A percentile compares a stretch with the other conserved stretches of the same genome.
These are phyloP conservation scores for Penaeus monodon DNA, from an alignment of 2,888 invertebrate genomes.

Conservation along the genomic window DNA sequence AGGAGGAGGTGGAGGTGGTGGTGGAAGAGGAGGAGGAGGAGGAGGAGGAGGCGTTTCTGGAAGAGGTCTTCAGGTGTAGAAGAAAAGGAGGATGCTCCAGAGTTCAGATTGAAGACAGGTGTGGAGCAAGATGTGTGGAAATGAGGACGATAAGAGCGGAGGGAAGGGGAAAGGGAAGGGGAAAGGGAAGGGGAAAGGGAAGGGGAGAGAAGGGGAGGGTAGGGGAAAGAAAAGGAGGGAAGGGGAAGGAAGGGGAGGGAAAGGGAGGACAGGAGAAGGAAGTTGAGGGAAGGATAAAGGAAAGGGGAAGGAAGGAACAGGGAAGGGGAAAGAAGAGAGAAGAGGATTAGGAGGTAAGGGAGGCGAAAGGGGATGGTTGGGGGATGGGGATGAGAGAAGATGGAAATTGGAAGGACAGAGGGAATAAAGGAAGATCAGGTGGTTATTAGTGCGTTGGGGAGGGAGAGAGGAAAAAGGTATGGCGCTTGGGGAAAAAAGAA, in stretches of 20 bases:
- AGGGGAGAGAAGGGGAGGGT: background rate
- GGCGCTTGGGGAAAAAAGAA: too few relatives aligned
- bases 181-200: too few relatives aligned
- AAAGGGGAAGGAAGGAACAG: accelerated
- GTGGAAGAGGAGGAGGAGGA: background rate
- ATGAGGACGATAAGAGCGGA: too few relatives aligned
- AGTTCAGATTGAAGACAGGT: too few relatives aligned
- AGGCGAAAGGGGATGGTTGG: too few relatives aligned
- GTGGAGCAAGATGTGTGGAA: too few relatives aligned
- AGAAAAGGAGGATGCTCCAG: background rate
- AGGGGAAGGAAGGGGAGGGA: background rate
- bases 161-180: too few relatives aligned
- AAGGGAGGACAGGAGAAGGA: background rate
- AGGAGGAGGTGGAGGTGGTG: background rate
- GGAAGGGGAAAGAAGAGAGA: background rate
- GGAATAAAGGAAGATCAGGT: too few relatives aligned
- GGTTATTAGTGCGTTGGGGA: too few relatives aligned
- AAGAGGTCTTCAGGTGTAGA: background rate
- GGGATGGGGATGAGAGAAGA: too few relatives aligned
- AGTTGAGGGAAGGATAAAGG: background rate
- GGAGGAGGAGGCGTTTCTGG: background rate
- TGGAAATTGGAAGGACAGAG: too few relatives aligned
- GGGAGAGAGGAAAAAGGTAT: too few relatives aligned
- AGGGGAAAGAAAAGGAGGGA: background rate
- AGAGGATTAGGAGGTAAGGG: background rate